Evolutionary conservation across 2,888 invertebrate genomes (phyloP).

Genomic region (Macaria notata): DNA sequence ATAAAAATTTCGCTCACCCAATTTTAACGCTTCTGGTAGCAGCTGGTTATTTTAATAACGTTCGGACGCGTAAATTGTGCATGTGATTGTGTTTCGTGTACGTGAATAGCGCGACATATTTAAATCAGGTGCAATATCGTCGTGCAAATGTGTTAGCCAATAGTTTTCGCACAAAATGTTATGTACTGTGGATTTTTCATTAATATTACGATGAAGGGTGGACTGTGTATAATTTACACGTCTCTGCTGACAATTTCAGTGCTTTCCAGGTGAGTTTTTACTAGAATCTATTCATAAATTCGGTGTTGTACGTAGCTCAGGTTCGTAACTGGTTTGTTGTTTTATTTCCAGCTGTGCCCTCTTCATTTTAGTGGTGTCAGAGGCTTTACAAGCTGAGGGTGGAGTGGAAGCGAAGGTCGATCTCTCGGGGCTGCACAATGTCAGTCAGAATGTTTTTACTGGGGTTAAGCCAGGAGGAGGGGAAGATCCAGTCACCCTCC

Average conservation of each 20-base stretch:
- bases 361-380: conserved; percentile 83
- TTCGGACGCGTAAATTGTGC: conserved; percentile 44
- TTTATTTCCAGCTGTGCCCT: conserved; percentile 77
- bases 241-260: conserved; percentile 83
- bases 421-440: conserved; percentile 70
- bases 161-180: conserved; percentile 75
- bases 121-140: conserved; percentile 42
- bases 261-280: conserved; percentile 77
- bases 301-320: not conserved
- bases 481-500: conserved; percentile 12
- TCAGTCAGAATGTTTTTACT: conserved; percentile 57
- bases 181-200: conserved; percentile 73
- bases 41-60: conserved; percentile 40
- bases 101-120: conserved; percentile 35
- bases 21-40: conserved; percentile 44
- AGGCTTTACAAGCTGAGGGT: conserved; percentile 69
- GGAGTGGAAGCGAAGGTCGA: conserved; percentile 56
- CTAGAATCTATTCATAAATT: not conserved
- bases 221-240: conserved; percentile 82
- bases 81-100: conserved; percentile 45
- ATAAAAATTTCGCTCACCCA: conserved; percentile 43
- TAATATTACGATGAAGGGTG: conserved; percentile 84
- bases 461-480: not conserved
- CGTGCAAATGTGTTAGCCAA: conserved; percentile 58
- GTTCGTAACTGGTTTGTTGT: conserved; percentile 4